Conservation (phyloP, 2,797 vertebrate genomes). For the Tarsius wallacei region DNA sequence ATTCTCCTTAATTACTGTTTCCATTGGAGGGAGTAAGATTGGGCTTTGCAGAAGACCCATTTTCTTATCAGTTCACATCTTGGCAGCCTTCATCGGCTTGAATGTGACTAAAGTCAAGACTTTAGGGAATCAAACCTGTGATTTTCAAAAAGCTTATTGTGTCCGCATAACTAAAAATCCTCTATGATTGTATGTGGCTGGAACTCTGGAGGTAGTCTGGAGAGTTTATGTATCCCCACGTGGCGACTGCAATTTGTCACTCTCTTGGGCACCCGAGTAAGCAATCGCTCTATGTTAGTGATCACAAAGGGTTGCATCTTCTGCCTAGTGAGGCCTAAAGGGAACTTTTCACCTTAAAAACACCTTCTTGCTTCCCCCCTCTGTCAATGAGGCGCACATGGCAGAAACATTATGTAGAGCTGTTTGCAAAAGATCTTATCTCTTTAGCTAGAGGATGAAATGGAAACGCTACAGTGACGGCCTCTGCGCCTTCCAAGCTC, state of each 20-base stretch:
- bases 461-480: neutral
- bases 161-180: neutral
- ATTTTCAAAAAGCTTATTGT: neutral
- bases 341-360: neutral
- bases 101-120: neutral
- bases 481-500: neutral
- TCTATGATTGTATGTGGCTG: neutral
- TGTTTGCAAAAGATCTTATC: neutral
- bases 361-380: neutral
- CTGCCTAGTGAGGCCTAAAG: neutral
- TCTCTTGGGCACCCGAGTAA: neutral
- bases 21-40: neutral
- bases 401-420: neutral
- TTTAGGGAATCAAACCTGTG: neutral
- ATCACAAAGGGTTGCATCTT: neutral
- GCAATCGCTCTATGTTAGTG: neutral
- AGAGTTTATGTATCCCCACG: neutral
- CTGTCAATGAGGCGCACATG: neutral
- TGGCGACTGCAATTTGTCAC: neutral
- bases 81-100: neutral
- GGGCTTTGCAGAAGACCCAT: neutral
- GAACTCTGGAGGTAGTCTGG: neutral
- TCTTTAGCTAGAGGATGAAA: neutral
- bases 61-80: neutral
- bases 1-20: slow-evolving; percentile 39